Evolutionary conservation across 2,113 vertebrate species (phyloP).

Genomic region (Pseudolaguvia tuberculata): DNA sequence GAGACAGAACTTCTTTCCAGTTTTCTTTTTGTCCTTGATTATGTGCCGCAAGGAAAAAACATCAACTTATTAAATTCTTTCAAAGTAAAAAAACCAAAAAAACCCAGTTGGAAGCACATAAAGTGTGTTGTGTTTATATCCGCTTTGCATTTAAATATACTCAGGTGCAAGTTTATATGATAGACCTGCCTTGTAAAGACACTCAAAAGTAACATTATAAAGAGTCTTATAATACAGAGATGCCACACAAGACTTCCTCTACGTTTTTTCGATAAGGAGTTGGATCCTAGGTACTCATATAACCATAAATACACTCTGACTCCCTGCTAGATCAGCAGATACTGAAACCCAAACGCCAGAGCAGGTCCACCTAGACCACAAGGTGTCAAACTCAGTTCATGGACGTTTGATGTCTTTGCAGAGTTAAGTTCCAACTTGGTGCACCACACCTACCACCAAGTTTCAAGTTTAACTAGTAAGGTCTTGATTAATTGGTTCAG

Average conservation of each 20-base stretch:
- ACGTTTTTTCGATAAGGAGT: background rate
- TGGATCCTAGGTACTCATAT: background rate
- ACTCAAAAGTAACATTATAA: background rate
- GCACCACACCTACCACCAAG: too few relatives aligned
- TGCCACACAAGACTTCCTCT: too few relatives aligned
- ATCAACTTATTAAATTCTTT: conserved; percentile 7
- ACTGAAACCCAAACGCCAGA: background rate
- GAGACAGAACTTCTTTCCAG: background rate
- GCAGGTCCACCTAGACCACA: too few relatives aligned
- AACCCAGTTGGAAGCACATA: background rate
- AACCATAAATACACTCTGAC: background rate
- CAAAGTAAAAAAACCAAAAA: background rate
- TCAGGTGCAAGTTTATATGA: background rate
- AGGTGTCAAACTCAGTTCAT: too few relatives aligned
- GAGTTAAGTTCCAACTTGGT: too few relatives aligned
- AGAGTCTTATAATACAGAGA: background rate
- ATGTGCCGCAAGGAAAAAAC: background rate
- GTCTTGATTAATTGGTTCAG: too few relatives aligned
- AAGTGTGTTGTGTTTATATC: background rate
- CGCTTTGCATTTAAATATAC: background rate
- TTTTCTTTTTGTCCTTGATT: conserved; percentile 19
- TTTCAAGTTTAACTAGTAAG: too few relatives aligned
- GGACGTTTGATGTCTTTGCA: too few relatives aligned
- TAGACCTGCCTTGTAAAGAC: background rate
- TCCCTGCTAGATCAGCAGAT: background rate